These are phyloP conservation scores for Sternarchorhynchus goeldii DNA, from an alignment of 2,797 vertebrate genomes.

Conservation along the genomic window DNA sequence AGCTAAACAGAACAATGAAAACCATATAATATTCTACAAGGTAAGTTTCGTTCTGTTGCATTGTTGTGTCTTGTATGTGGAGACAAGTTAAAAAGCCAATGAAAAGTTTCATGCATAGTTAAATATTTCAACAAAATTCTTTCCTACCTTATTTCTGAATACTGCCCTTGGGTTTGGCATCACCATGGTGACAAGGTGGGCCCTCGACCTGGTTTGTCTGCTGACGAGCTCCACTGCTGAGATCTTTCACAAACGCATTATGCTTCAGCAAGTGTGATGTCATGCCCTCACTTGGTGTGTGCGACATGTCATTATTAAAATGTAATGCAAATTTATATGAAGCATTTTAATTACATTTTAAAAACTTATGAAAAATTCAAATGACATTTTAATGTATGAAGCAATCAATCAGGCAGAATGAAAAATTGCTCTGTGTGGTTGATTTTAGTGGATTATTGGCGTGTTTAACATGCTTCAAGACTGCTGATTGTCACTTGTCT, in stretches of 20 bases:
- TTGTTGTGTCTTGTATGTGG: background rate
- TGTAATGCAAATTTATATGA: background rate
- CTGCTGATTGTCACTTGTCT: background rate
- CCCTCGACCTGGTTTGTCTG: background rate
- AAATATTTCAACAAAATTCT: background rate
- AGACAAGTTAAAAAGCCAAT: background rate
- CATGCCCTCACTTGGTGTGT: background rate
- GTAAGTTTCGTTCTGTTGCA: conserved; percentile 1
- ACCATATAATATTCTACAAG: background rate
- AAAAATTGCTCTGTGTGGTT: background rate
- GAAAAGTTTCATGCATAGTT: background rate
- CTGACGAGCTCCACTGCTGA: conserved; percentile 1
- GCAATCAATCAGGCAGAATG: background rate
- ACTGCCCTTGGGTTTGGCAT: background rate
- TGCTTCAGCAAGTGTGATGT: background rate
- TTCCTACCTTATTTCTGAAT: background rate
- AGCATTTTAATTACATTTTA: background rate
- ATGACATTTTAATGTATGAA: background rate
- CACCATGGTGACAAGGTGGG: conserved; percentile 34
- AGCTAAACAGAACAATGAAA: conserved; percentile 6
- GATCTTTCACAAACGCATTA: background rate
- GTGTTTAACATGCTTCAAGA: background rate
- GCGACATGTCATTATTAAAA: conserved; percentile 2
- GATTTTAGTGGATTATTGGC: background rate
- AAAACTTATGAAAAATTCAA: too few relatives aligned